These are phyloP conservation scores for Nothocercus julius DNA, from an alignment of 2,113 vertebrate genomes.

Conservation along the genomic window DNA sequence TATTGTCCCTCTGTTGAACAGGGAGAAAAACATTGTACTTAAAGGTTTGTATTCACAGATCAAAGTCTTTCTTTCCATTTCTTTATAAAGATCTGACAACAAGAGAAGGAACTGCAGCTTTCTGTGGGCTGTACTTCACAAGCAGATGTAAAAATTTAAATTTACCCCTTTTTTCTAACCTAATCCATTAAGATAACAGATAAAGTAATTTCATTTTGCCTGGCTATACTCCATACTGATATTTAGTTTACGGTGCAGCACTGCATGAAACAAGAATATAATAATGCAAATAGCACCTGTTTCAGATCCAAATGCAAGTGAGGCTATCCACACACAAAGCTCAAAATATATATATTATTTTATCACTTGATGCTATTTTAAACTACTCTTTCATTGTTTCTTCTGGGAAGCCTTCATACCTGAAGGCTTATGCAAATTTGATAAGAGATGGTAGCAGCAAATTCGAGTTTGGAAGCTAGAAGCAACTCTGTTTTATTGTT, in stretches of 20 bases:
- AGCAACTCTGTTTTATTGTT: neutral
- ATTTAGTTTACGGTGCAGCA: neutral
- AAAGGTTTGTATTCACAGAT: neutral
- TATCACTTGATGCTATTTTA: neutral
- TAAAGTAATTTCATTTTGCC: neutral
- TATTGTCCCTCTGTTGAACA: neutral
- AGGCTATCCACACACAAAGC: neutral
- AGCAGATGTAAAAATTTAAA: neutral
- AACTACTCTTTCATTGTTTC: neutral
- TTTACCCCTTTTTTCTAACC: neutral
- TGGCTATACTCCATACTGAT: neutral
- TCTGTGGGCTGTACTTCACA: neutral
- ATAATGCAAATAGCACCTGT: neutral
- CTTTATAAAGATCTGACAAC: neutral
- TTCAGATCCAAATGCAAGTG: neutral
- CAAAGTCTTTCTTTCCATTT: neutral
- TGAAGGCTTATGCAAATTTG: neutral
- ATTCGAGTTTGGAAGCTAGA: neutral
- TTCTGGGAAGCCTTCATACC: neutral
- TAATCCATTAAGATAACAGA: neutral
- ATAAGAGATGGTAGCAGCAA: neutral
- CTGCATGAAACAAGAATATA: neutral
- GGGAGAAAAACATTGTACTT: neutral
- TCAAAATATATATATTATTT: neutral
- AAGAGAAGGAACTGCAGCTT: neutral